These are phyloP conservation scores for Tethya wilhelma DNA, from an alignment of 37 sponge, comb jelly and placozoan genomes.

Conservation along the genomic window DNA sequence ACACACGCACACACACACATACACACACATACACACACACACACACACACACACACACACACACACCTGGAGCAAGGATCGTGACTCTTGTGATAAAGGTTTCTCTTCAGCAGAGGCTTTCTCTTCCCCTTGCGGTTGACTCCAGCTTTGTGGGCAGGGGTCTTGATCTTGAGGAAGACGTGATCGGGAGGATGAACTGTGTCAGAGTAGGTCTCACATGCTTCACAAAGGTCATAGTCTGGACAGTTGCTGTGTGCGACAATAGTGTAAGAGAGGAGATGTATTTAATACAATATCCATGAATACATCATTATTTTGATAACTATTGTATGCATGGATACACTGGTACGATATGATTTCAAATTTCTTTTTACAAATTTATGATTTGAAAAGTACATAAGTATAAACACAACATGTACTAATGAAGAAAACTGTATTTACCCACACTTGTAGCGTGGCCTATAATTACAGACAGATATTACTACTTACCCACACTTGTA, in stretches of 20 bases:
- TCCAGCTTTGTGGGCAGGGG: slow-evolving; percentile 40
- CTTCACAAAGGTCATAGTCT: slow-evolving; percentile 90
- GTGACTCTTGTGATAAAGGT: too few species aligned
- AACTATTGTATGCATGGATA: too few species aligned
- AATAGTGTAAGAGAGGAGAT: neutral
- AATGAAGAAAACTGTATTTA: neutral
- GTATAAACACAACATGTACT: neutral
- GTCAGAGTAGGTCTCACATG: slow-evolving; percentile 63
- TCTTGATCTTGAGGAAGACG: slow-evolving; percentile 80
- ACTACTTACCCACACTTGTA: slow-evolving; percentile 91
- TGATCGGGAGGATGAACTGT: slow-evolving; percentile 64
- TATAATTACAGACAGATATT: neutral
- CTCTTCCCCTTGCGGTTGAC: too few species aligned
- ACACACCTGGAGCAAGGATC: too few species aligned
- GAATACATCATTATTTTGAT: too few species aligned
- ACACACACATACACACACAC: too few species aligned
- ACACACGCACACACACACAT: too few species aligned
- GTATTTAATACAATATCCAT: neutral
- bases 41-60: too few species aligned
- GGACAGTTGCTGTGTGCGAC: slow-evolving; percentile 68
- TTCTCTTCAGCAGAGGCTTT: too few species aligned
- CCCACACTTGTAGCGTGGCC: neutral
- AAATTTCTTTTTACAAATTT: neutral
- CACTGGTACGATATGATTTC: neutral
- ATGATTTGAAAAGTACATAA: neutral